Evolutionary conservation across 2,888 invertebrate genomes (phyloP), one percentile per base, ranked within the genome.

Genomic region (Acleris laterana): DNA sequence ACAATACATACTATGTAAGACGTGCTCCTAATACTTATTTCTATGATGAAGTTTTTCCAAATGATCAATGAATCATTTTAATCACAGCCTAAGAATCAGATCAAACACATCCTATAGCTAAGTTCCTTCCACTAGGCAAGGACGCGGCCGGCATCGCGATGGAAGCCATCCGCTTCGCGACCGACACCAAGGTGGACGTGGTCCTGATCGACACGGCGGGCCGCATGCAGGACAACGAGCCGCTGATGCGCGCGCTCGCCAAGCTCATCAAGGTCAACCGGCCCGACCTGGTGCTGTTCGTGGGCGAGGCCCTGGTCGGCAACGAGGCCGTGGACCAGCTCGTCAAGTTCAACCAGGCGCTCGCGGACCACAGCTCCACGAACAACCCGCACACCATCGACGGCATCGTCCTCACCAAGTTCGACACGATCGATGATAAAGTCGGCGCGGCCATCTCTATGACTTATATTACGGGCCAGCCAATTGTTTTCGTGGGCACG

Each of bases 211-310:
- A 99, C 88, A 99, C 99, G 0, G 99, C 99, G 46, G 99, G 99
- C n/a, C 95, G 99, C 68, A 99, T 99, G 99, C 99, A 99, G 71
- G 99, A 99, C 92, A 99, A 99, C 87, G 99, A 99, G 83, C 99
- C 99, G 0, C 93, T 99, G 49, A 99, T 99, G 99, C 94, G 99
- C 70, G 98, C 99, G 0, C 93, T 99, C 59, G 97, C 99, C 5
- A 99, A 99, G 94, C 94, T 99, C 72, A 99, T 99, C 80, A 98
- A 97, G 88, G 97, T 99, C 51, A 99, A 99, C 88, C 96, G 98
- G 80, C 99, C 99, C 0, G 99, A 99, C 90, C 93, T 99, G 82
- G 99, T 99, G 2, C 93, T 99, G n/a, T 99, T 99, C 89, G 99
- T 99, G 11, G 99, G 99, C 0, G 99, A 99, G 87, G 99, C 99